Conservation (phyloP, 2,888 invertebrate species). For the Hyposoter dolosus region DNA sequence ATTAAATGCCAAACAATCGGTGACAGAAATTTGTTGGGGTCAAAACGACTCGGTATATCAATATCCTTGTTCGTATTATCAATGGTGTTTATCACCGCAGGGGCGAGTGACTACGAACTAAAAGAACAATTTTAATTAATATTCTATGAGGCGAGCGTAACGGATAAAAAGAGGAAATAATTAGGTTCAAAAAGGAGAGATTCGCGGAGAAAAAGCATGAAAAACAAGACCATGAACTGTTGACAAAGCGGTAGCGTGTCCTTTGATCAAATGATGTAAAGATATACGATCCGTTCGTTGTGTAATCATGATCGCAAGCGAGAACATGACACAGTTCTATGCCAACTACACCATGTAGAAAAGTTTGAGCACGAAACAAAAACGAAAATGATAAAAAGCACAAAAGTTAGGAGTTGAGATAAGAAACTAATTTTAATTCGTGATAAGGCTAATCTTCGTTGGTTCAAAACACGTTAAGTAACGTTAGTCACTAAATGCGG, state of each 20-base stretch:
- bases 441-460: background rate
- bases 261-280: background rate
- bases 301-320: conserved; percentile 20
- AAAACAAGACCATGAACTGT: background rate
- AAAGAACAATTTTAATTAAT: background rate
- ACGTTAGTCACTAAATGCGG: background rate
- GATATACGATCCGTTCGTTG: conserved; percentile 28
- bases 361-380: background rate
- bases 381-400: background rate
- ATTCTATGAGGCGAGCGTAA: background rate
- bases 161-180: background rate
- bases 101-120: no score
- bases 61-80: no score
- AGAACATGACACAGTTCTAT: conserved; percentile 9
- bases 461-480: background rate
- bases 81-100: no score
- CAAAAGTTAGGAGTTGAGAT: background rate
- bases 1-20: no score
- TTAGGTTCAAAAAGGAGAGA: background rate
- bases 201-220: background rate
- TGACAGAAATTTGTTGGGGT: no score
- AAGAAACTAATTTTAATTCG: conserved; percentile 7
- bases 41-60: no score
- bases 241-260: background rate
- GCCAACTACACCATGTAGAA: background rate